Evolutionary conservation across 2,888 invertebrate species (phyloP).

Genomic region (Rosalia funebris): DNA sequence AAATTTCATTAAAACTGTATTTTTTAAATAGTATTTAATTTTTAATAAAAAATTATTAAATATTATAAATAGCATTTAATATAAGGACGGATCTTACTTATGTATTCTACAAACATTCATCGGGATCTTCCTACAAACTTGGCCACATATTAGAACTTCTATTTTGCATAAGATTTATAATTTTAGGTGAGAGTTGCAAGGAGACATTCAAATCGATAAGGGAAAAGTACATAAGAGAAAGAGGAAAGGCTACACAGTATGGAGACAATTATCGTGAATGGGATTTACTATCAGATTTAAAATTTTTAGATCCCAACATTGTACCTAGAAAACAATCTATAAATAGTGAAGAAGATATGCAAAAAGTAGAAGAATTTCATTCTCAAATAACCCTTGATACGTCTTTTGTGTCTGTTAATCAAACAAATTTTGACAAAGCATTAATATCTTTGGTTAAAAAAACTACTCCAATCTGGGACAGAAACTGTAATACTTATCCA

Average conservation of each 20-base stretch:
- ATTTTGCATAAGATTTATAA: too few relatives aligned
- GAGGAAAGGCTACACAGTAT: slow-evolving; percentile 47
- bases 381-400: slow-evolving; percentile 20
- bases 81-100: too few relatives aligned
- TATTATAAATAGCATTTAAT: too few relatives aligned
- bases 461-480: slow-evolving; percentile 54
- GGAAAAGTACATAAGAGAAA: slow-evolving; percentile 53
- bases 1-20: too few relatives aligned
- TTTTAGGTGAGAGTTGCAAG: slow-evolving; percentile 47
- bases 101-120: too few relatives aligned
- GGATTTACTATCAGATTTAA: slow-evolving; percentile 47
- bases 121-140: too few relatives aligned
- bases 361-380: slow-evolving; percentile 21
- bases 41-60: too few relatives aligned
- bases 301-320: slow-evolving; percentile 52
- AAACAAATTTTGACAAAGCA: slow-evolving; percentile 47
- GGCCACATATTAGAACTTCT: too few relatives aligned
- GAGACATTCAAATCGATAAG: slow-evolving; percentile 52
- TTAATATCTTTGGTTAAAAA: slow-evolving; percentile 50
- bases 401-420: slow-evolving; percentile 1
- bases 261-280: slow-evolving; percentile 46
- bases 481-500: slow-evolving; percentile 51
- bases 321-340: slow-evolving; percentile 45
- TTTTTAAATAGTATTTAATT: too few relatives aligned
- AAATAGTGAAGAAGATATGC: slow-evolving; percentile 28